A percentile compares a stretch with the other conserved stretches of the same genome.
Conservation (phyloP, 2,888 invertebrate species). For the Erebia aethiops region DNA sequence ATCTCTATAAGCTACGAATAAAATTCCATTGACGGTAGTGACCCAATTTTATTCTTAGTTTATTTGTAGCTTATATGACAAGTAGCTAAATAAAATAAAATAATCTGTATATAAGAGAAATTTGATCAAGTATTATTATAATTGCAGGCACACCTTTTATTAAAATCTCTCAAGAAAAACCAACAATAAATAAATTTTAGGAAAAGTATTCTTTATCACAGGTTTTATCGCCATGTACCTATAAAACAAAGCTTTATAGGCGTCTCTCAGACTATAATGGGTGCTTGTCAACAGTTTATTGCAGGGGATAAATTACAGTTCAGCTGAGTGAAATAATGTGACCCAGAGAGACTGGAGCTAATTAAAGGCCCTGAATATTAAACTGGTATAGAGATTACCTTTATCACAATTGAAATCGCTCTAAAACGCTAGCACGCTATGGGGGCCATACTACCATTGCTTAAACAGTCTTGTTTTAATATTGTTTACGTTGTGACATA, state of each 20-base stretch:
- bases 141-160: too few relatives aligned
- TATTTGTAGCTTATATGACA: too few relatives aligned
- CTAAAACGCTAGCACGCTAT: neutral
- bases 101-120: too few relatives aligned
- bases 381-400: neutral
- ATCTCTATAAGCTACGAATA: too few relatives aligned
- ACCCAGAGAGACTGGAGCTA: neutral
- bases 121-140: too few relatives aligned
- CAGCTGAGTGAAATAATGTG: slow-evolving; percentile 8
- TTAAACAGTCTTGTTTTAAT: too few relatives aligned
- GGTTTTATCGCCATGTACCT: neutral
- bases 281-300: slow-evolving; percentile 30
- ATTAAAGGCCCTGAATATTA: neutral
- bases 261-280: slow-evolving; percentile 7
- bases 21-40: too few relatives aligned
- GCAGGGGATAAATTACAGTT: slow-evolving; percentile 13
- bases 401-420: neutral
- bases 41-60: too few relatives aligned
- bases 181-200: neutral
- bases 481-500: too few relatives aligned
- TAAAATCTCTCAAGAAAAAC: too few relatives aligned
- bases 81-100: too few relatives aligned
- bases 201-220: neutral
- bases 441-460: too few relatives aligned
- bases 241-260: neutral